Evolutionary conservation across 2,797 vertebrate species (phyloP), one percentile per base, ranked within the genome.

Genomic region (Alauda arvensis): DNA sequence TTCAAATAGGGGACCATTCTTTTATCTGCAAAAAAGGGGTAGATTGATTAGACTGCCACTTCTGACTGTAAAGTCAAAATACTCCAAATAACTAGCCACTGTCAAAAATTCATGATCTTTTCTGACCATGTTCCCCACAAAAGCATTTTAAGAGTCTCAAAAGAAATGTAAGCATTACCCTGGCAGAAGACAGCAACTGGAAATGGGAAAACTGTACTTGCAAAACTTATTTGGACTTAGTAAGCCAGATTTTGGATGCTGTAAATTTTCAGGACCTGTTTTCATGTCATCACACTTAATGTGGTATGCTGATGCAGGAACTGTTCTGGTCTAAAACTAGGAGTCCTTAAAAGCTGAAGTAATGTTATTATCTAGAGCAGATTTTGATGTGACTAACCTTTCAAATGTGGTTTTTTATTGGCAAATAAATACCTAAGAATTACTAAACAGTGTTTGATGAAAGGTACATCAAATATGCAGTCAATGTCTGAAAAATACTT

Each of bases 391-490:
- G 39, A 43, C 13, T 39, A 37, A 37, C 8, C 8, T 65, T 75
- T 42, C 29, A 80, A 40, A 52, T 34, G 1, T 0, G 10, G 40
- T 40, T 13, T 26, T 68, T 63, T 53, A 3, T 65, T 77, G 66
- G 29, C 7, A 45, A 34, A 18, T 48, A 19, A 40, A 39, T 39
- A 63, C 3, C 10, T 40, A 48, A 67, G 9, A 90, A 51, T 10
- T 60, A 9, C 5, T 34, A 28, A 49, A 60, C 3, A 0, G 1
- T 4, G 2, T 57, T 55, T 34, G 16, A 45, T 52, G 9, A 62
- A 79, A 82, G 12, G 8, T 59, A 6, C 14, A 60, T n/a, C 37
- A 86, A 78, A 62, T 2, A 8, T 13, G 1, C 18, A 51, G 9
- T 25, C 0, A 1, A 25, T 18, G 6, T 34, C n/a, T 82, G 24